A percentile compares a stretch with the other conserved stretches of the same genome.
Evolutionary conservation across 1,140 invertebrate genomes (phyloP).

Genomic region (Temnothorax curvispinosus): DNA sequence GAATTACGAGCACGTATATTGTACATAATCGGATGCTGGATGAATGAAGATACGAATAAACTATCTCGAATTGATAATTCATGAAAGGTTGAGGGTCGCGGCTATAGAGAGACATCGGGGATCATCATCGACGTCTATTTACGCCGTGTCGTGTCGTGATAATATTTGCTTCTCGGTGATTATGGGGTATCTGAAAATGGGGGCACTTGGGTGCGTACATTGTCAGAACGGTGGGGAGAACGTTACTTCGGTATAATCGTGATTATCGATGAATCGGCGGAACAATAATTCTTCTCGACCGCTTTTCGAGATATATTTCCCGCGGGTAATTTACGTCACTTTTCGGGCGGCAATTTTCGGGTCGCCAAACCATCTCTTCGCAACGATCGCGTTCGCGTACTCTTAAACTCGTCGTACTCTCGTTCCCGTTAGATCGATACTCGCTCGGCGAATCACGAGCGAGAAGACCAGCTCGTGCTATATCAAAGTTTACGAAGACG

Average conservation of each 20-base stretch:
- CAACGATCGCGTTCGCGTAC: background rate
- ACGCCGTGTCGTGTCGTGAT: background rate
- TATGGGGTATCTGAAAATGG: conserved; percentile 15
- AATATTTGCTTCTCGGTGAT: conserved; percentile 6
- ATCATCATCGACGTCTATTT: conserved; percentile 20
- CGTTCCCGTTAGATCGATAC: conserved; percentile 36
- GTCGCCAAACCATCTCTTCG: background rate
- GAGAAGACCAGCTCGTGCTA: conserved; percentile 7
- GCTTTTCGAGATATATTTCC: background rate
- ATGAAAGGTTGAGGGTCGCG: background rate
- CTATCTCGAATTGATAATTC: conserved; percentile 41
- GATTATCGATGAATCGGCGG: conserved; percentile 22
- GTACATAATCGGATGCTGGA: too few species aligned
- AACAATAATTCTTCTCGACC: conserved; percentile 43
- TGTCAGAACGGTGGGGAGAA: background rate
- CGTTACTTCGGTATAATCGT: background rate
- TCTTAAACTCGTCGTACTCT: conserved; percentile 13
- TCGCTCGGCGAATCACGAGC: conserved; percentile 25
- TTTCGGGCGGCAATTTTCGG: conserved; percentile 25
- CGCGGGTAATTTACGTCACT: conserved; percentile 32
- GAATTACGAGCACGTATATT: background rate
- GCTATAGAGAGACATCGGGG: background rate
- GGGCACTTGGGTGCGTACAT: background rate
- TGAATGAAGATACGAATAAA: background rate
- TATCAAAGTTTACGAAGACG: conserved; percentile 27